A percentile compares a stretch with the other conserved stretches of the same genome.
These are phyloP conservation scores for Oryzias celebensis DNA, from an alignment of 2,113 vertebrate genomes.

Conservation along the genomic window DNA sequence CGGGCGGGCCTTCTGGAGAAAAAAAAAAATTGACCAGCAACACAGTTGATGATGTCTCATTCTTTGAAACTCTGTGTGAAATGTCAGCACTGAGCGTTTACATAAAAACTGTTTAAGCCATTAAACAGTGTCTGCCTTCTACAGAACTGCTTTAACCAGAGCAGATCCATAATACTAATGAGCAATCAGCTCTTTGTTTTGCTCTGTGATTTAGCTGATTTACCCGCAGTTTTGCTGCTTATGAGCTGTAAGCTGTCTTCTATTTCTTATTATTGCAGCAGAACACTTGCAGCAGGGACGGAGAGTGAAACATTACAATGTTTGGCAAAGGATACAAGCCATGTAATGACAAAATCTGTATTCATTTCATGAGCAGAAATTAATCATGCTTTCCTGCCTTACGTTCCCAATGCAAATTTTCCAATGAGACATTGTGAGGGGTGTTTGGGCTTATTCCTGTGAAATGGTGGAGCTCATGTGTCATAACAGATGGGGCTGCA, in stretches of 20 bases:
- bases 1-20: constrained; percentile 16
- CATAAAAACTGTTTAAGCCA: constrained; percentile 69
- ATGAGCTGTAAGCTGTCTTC: constrained; percentile 69
- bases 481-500: constrained; percentile 74
- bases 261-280: constrained; percentile 73
- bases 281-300: constrained; percentile 55
- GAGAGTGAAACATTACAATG: constrained; percentile 66
- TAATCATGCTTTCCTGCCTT: constrained; percentile 67
- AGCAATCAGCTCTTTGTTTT: constrained; percentile 76
- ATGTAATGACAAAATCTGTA: constrained; percentile 81
- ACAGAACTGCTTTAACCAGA: constrained; percentile 61
- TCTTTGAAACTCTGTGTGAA: constrained; percentile 57
- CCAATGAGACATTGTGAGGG: constrained; percentile 51
- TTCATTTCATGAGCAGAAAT: constrained; percentile 75
- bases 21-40: constrained; percentile 16
- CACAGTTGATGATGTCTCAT: constrained; percentile 41
- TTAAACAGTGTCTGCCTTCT: constrained; percentile 66
- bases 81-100: constrained; percentile 50
- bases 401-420: constrained; percentile 74
- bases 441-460: constrained; percentile 70
- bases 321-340: constrained; percentile 73
- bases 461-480: constrained; percentile 74
- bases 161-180: constrained; percentile 74
- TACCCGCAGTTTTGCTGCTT: constrained; percentile 64
- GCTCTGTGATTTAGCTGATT: constrained; percentile 66